Evolutionary conservation across 2,113 vertebrate genomes (phyloP), one percentile per base, ranked within the genome.

Genomic region (Cyanocitta stelleri): DNA sequence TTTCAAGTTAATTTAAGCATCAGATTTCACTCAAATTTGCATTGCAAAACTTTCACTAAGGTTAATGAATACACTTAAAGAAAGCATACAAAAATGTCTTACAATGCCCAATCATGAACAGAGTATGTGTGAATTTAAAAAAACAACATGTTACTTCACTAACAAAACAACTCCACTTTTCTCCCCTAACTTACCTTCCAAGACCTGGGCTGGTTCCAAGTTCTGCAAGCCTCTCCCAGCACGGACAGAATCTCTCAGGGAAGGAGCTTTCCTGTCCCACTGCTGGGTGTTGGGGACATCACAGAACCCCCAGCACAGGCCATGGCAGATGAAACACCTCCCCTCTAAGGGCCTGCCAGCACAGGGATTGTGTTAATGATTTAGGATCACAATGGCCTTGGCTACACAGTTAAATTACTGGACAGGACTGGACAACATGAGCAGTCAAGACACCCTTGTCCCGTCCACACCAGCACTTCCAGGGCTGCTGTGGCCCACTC

Each of bases 121-220:
- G 89, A 84, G 39, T 41, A 77, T 1, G 19, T 37, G 33, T 51
- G 63, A 83, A 80, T 69, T 94, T 39, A 44, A 66, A 41, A 76
- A 92, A 77, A 41, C 19, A 46, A 29, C 75, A 69, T 0, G 0
- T 74, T 73, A 76, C 80, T 74, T 83, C 76, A 32, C 86, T 84
- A 85, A 72, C 17, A 48, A 58, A 84, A 66, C 29, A 80, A 52
- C 13, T 71, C 49, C 30, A 22, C 44, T 56, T 91, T 79, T 51
- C 68, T 81, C 63, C 79, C 73, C 72, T 86, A 86, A 92, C 94
- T 97, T 93, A 93, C 93, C 96, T 92, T 92, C 72, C 80, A 58
- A 35, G 67, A 48, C 76, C 83, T 67, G 64, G 48, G 24, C 46
- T 71, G 68, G 52, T 55, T 66, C 12, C 0, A 21, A 71, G 87